Evolutionary conservation across 92 coral and sea anemone species (phyloP).

Genomic region (Muricea muricata): DNA sequence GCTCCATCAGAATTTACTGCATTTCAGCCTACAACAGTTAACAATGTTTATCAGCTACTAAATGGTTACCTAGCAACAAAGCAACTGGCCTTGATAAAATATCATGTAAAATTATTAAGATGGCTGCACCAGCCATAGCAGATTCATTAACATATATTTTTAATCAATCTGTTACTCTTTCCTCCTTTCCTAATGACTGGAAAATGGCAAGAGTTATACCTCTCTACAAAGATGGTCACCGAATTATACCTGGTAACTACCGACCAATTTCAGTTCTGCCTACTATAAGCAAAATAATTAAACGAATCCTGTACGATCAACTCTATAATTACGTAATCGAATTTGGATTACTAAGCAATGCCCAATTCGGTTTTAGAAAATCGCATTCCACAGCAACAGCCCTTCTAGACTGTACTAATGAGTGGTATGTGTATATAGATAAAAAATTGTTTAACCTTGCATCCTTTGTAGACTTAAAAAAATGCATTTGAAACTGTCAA

Average conservation of each 20-base stretch:
- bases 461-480: slow-evolving; percentile 58
- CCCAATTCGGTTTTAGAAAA: background rate
- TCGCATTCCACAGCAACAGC: background rate
- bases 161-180: background rate
- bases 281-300: slow-evolving; percentile 18
- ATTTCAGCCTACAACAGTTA: no score
- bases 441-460: slow-evolving; percentile 57
- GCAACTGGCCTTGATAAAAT: background rate
- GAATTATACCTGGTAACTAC: slow-evolving; percentile 14
- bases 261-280: slow-evolving; percentile 42
- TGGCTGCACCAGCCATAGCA: background rate
- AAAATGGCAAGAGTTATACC: background rate
- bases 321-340: background rate
- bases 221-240: background rate
- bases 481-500: slow-evolving; percentile 61
- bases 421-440: slow-evolving; percentile 7
- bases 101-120: background rate
- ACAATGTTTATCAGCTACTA: no score
- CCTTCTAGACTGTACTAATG: background rate
- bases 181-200: background rate
- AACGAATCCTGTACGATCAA: background rate
- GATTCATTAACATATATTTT: background rate
- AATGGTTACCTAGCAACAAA: background rate
- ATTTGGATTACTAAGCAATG: background rate
- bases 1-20: background rate